Evolutionary conservation across 2,113 vertebrate genomes (phyloP).

Genomic region (Cyanoderma ruficeps): DNA sequence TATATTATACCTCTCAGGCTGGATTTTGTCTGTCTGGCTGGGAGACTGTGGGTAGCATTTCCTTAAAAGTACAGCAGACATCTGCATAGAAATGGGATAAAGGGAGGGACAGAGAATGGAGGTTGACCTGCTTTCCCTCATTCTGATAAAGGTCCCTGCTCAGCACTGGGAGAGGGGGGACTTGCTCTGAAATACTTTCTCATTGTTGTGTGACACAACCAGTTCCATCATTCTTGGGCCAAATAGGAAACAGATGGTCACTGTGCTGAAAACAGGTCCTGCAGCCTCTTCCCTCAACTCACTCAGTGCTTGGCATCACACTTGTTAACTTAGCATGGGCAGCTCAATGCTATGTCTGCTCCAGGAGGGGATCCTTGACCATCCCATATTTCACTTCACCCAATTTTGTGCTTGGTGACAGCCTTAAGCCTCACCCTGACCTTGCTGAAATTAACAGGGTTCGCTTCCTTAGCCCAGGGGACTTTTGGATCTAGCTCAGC

Average conservation of each 20-base stretch:
- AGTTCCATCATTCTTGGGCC: not conserved
- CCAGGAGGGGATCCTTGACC: not conserved
- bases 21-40: slow-evolving; percentile 12
- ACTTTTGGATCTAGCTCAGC: not conserved
- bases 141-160: slow-evolving; percentile 7
- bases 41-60: slow-evolving; percentile 18
- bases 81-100: slow-evolving; percentile 2
- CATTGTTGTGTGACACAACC: not conserved
- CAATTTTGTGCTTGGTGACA: not conserved
- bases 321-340: not conserved
- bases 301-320: not conserved
- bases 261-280: not conserved
- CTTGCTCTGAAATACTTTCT: not conserved
- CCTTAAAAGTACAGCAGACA: slow-evolving; percentile 57
- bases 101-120: not conserved
- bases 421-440: not conserved
- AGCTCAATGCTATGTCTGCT: not conserved
- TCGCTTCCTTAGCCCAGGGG: not conserved
- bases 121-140: slow-evolving; percentile 1
- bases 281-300: not conserved
- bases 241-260: slow-evolving; percentile 47
- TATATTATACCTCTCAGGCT: slow-evolving; percentile 10
- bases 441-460: not conserved
- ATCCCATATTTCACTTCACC: not conserved
- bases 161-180: not conserved